Evolutionary conservation across 2,797 vertebrate genomes (phyloP), one percentile per base, ranked within the genome.

Genomic region (Meriones psammophilus): DNA sequence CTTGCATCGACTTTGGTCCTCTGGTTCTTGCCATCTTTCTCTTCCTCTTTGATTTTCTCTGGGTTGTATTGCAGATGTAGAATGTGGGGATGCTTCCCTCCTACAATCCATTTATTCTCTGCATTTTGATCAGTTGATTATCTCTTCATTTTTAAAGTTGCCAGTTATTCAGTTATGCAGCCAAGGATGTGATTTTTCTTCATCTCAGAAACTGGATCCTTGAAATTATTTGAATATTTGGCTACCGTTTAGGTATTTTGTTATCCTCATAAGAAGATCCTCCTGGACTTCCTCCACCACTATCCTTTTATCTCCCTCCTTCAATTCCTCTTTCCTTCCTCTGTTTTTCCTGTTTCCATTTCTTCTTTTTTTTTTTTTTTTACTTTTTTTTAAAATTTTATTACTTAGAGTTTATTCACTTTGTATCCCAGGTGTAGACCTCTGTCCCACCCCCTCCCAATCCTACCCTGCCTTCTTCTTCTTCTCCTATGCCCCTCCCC

Each of bases 141-240:
- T 28, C 73, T 95, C 80, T 86, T 39, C 36, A 0, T 26, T 78
- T 30, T 91, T 14, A n/a, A 28, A 26, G 24, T 56, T 85, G 62
- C 24, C 42, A 84, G 2, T 68, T 78, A 9, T 30, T 42, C 10
- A 28, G 33, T 13, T 33, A 30, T 74, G 36, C 3, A 17, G 36
- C 24, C 22, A 30, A 74, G 33, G 26, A 58, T 36, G 91, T 77
- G 66, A 85, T 46, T 78, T 93, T 84, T 33, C n/a, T 36, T n/a
- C 50, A 26, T 76, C 74, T 4, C 50, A 73, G 78, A 69, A 73
- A 36, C n/a, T 80, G 36, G 7, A 14, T 68, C 6, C 46, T 89
- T 54, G 79, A 85, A 56, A 30, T 88, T 42, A 60, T 79, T 62
- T 58, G 80, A 95, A 78, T 80, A 78, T 68, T 14, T 69, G 62